A percentile compares a stretch with the other conserved stretches of the same genome.
Conservation (phyloP, 2,113 vertebrate species). For the Mastomys coucha region DNA sequence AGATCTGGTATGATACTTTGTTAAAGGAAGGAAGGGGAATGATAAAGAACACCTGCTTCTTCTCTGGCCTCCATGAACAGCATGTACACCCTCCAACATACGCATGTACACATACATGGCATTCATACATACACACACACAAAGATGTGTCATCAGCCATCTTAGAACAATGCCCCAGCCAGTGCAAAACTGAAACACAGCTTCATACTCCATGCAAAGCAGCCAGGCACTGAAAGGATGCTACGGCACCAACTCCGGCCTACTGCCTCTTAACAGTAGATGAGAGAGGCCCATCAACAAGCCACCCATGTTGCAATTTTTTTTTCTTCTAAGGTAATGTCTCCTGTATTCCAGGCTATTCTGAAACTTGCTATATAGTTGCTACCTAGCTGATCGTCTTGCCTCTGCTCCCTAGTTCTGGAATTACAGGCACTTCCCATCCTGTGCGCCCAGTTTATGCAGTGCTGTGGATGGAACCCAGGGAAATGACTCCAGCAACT, state of each 20-base stretch:
- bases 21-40: background rate
- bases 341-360: background rate
- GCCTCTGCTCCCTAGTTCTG: background rate
- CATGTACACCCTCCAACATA: background rate
- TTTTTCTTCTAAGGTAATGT: background rate
- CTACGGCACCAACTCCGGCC: background rate
- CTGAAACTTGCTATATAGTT: background rate
- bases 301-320: background rate
- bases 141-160: background rate
- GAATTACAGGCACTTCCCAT: background rate
- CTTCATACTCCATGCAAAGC: background rate
- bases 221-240: background rate
- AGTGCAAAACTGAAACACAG: no score
- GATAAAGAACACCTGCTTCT: background rate
- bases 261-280: background rate
- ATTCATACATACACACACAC: background rate
- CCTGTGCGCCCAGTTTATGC: background rate
- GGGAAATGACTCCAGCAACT: background rate
- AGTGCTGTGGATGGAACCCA: background rate
- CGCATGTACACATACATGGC: background rate
- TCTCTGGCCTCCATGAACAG: background rate
- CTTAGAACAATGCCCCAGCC: background rate
- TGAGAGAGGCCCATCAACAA: background rate
- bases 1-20: background rate
- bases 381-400: background rate